Evolutionary conservation across 1,140 invertebrate genomes (phyloP), one percentile per base, ranked within the genome.

Genomic region (Drosophila pectinifera): DNA sequence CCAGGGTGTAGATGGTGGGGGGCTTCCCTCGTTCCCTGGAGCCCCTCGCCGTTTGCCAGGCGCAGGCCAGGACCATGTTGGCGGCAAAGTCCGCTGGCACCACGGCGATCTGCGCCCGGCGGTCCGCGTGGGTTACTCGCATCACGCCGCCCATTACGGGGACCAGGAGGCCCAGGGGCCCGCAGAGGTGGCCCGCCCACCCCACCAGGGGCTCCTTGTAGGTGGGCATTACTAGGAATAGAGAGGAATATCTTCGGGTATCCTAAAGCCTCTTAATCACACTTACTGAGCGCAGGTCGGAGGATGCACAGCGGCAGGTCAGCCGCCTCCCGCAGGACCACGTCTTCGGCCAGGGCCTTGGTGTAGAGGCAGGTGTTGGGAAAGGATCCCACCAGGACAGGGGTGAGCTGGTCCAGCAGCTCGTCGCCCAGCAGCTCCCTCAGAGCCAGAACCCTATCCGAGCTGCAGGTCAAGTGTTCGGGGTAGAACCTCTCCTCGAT

Each of bases 181-280:
- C 97, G 90, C 98, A 98, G 73, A 97, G 93, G 85, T 98, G 98
- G 90, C 98, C 97, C 22, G 98, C 96, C 96, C 96, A 98, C 3
- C 96, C 95, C 5, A 92, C 64, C 0, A 94, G 72, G 0, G 95
- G 95, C 62, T 98, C 97, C 61, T 94, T 94, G 92, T 95, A 95
- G 0, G 96, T 95, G 0, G 96, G 96, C 31, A 97, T 94, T 24
- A 98, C 96, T 95, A 91, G 16, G 2, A 20, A 31, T 94, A 22
- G 4, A 5, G 0, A 36, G 14, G 1, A 4, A 31, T 18, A 28
- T 2, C 46, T 28, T 96, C 95, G 72, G n/a, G 1, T 5, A 8
- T 3, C 0, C 8, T 5, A 0, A 18, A 8, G 3, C 43, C 0
- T 94, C n/a, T 20, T 14, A 94, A 77, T n/a, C 7, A 91, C 7